A percentile compares a stretch with the other conserved stretches of the same genome.
These are phyloP conservation scores for Phytoseiulus persimilis DNA, from an alignment of 2,888 invertebrate species.

Conservation along the genomic window DNA sequence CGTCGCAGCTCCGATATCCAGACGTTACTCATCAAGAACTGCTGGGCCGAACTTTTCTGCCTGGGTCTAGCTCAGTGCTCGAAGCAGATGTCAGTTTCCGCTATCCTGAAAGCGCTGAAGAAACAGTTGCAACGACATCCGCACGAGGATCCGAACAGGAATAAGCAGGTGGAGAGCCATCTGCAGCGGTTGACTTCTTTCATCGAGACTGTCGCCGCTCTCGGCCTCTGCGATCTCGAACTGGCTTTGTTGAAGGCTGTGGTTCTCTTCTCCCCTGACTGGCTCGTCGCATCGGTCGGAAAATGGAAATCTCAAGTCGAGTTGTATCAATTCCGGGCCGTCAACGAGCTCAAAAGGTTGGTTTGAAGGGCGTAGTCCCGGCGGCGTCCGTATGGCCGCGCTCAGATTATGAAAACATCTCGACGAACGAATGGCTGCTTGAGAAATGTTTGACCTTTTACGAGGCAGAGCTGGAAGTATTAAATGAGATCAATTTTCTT, in stretches of 20 bases:
- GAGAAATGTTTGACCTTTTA: too few species aligned
- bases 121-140: slow-evolving; percentile 68
- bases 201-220: slow-evolving; percentile 63
- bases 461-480: too few species aligned
- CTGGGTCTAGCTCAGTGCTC: slow-evolving; percentile 81
- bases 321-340: slow-evolving; percentile 59
- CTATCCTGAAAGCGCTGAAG: slow-evolving; percentile 72
- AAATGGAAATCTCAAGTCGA: slow-evolving; percentile 54
- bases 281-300: slow-evolving; percentile 44
- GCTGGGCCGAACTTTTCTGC: slow-evolving; percentile 86
- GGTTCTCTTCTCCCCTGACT: slow-evolving; percentile 71
- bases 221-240: slow-evolving; percentile 72
- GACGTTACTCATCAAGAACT: slow-evolving; percentile 69
- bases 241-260: slow-evolving; percentile 79
- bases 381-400: slow-evolving; percentile 51
- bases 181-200: slow-evolving; percentile 19
- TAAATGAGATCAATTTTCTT: not conserved
- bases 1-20: slow-evolving; percentile 67
- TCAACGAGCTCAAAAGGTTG: slow-evolving; percentile 57
- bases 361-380: slow-evolving; percentile 46
- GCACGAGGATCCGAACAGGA: slow-evolving; percentile 54
- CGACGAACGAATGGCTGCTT: too few species aligned
- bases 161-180: slow-evolving; percentile 36
- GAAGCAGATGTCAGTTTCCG: slow-evolving; percentile 64
- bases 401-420: too few species aligned